These are phyloP conservation scores for Atlantisia rogersi DNA, from an alignment of 2,113 vertebrate species.

Conservation along the genomic window DNA sequence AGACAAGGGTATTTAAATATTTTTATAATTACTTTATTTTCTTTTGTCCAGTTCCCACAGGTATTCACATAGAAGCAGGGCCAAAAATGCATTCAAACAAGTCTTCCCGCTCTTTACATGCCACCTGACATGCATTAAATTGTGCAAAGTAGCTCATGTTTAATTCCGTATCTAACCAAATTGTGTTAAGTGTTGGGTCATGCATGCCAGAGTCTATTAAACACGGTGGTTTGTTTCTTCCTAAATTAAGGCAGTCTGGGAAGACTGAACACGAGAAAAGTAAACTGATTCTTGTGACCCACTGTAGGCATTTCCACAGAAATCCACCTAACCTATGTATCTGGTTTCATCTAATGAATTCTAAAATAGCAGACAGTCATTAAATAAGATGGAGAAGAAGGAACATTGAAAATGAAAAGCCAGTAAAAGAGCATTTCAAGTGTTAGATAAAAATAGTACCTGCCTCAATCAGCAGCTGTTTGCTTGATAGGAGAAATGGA, in stretches of 20 bases:
- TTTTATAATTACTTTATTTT: conserved; percentile 10
- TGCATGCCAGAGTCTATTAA: not conserved
- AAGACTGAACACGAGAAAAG: not conserved
- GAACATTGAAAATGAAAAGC: not conserved
- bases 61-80: not conserved
- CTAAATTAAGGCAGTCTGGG: not conserved
- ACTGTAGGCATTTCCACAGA: not conserved
- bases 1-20: not conserved
- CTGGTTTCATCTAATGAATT: not conserved
- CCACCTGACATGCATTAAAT: not conserved
- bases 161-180: not conserved
- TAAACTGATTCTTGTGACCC: not conserved
- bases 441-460: not conserved
- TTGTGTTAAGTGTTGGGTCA: not conserved
- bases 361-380: not conserved
- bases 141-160: conserved; percentile 8
- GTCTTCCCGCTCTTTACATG: not conserved
- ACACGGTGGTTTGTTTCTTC: not conserved
- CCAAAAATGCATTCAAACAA: not conserved
- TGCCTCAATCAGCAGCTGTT: not conserved
- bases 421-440: not conserved
- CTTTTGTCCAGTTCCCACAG: not conserved
- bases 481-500: not conserved
- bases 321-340: not conserved
- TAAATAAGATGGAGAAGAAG: not conserved